phyloP scores from a whole-genome alignment of 2,888 invertebrate species.

The Leucoma salicis region DNA sequence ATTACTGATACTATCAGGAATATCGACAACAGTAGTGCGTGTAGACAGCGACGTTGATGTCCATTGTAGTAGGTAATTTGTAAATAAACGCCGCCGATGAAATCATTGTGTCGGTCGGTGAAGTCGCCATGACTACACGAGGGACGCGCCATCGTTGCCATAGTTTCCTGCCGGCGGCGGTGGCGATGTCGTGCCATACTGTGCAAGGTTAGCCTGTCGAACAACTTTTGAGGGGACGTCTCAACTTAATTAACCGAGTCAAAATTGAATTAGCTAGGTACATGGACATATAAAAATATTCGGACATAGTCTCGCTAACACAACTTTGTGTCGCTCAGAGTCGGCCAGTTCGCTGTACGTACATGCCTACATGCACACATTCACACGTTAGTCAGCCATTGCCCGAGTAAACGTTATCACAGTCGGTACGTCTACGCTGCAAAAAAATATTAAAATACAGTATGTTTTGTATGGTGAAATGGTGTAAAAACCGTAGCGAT shows the following conservation, averaged over 20 bases:
- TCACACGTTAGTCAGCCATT: too few relatives aligned
- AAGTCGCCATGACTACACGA: conserved; percentile 57
- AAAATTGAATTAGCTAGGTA: conserved; percentile 31
- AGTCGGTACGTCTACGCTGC: too few relatives aligned
- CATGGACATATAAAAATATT: too few relatives aligned
- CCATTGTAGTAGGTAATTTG: conserved; percentile 57
- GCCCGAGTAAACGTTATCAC: too few relatives aligned
- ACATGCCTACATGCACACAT: too few relatives aligned
- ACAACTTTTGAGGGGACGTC: conserved; percentile 17
- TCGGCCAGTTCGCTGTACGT: too few relatives aligned
- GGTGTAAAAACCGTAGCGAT: too few relatives aligned
- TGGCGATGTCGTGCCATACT: conserved; percentile 43
- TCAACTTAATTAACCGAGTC: conserved; percentile 38
- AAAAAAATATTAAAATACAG: too few relatives aligned
- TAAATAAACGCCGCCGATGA: conserved; percentile 59
- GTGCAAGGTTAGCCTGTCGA: conserved; percentile 44
- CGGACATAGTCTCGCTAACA: too few relatives aligned
- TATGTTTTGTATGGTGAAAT: too few relatives aligned
- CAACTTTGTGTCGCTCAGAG: too few relatives aligned
- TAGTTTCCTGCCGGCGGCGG: conserved; percentile 25
- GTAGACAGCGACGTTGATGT: conserved; percentile 44
- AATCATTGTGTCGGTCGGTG: conserved; percentile 33
- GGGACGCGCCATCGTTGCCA: conserved; percentile 56
- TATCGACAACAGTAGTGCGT: conserved; percentile 38
- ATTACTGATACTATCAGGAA: conserved; percentile 32